These are phyloP conservation scores for Caenorhabditis inopinata DNA, from an alignment of 1,140 invertebrate genomes.

Conservation along the genomic window DNA sequence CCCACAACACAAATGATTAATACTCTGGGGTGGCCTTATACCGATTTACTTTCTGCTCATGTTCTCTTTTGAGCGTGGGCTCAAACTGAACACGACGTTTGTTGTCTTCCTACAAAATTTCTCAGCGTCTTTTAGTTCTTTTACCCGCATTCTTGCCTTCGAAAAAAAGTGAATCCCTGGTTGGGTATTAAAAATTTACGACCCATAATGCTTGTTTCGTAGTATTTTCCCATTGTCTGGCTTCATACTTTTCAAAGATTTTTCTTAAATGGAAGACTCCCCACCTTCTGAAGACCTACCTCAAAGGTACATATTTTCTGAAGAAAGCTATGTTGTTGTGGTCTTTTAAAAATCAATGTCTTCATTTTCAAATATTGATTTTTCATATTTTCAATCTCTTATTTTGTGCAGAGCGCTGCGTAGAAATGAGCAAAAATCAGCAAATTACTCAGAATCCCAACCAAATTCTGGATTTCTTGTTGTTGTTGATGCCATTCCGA, in stretches of 20 bases:
- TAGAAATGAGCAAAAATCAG: no score
- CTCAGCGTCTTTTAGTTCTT: not conserved
- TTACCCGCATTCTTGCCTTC: not conserved
- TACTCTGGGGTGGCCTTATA: not conserved
- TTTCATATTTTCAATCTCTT: no score
- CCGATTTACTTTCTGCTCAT: constrained; percentile 8
- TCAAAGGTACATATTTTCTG: not conserved
- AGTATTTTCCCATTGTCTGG: not conserved
- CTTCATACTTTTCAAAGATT: not conserved
- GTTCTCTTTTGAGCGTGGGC: not conserved
- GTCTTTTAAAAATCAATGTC: no score
- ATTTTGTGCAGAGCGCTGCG: no score
- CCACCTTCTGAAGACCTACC: no score
- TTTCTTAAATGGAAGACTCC: not conserved
- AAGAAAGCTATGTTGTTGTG: no score
- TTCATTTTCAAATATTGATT: no score
- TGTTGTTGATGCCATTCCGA: no score
- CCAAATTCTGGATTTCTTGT: no score
- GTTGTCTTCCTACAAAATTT: not conserved
- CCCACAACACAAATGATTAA: not conserved
- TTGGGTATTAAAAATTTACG: constrained; percentile 15
- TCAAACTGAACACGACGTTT: not conserved
- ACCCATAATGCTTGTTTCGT: not conserved
- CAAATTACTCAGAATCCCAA: no score
- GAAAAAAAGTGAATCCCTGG: not conserved